Conservation (phyloP, 2,113 vertebrate species). For the Crotalus helleri region DNA sequence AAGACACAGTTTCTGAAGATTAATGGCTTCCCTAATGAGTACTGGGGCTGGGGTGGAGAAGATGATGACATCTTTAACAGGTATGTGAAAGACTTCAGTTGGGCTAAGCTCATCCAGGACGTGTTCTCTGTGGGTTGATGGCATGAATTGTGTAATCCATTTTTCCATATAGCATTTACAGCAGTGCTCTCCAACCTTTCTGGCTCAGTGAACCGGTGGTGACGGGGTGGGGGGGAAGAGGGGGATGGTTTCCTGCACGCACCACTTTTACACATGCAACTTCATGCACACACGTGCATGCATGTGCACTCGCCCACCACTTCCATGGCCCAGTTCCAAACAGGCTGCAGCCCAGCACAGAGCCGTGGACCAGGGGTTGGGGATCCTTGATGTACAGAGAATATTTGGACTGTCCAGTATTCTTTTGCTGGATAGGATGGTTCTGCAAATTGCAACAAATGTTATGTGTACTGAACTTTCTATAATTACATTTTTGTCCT, state of each 20-base stretch:
- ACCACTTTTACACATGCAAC: not conserved
- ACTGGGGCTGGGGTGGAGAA: constrained; percentile 99
- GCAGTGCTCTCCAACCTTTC: not conserved
- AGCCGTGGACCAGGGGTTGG: no score
- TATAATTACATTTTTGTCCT: not conserved
- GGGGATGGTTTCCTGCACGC: not conserved
- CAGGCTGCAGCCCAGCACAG: no score
- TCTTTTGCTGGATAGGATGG: not conserved
- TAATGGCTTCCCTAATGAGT: constrained; percentile 98
- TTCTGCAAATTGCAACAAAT: not conserved
- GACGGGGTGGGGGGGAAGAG: not conserved
- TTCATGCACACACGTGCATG: not conserved
- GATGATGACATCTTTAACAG: constrained; percentile 99
- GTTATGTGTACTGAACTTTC: not conserved
- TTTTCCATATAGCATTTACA: not conserved
- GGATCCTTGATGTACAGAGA: not conserved
- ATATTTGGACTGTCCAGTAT: not conserved
- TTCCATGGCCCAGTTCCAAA: no score
- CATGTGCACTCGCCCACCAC: no score
- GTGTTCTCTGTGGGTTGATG: not conserved
- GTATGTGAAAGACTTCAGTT: constrained; percentile 65
- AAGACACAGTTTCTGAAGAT: constrained; percentile 98
- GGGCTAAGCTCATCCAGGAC: not conserved
- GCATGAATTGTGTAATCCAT: not conserved
- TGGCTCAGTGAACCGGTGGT: not conserved